phyloP scores from a whole-genome alignment of 2,113 vertebrate genomes.

The Scartelaos histophorus region DNA sequence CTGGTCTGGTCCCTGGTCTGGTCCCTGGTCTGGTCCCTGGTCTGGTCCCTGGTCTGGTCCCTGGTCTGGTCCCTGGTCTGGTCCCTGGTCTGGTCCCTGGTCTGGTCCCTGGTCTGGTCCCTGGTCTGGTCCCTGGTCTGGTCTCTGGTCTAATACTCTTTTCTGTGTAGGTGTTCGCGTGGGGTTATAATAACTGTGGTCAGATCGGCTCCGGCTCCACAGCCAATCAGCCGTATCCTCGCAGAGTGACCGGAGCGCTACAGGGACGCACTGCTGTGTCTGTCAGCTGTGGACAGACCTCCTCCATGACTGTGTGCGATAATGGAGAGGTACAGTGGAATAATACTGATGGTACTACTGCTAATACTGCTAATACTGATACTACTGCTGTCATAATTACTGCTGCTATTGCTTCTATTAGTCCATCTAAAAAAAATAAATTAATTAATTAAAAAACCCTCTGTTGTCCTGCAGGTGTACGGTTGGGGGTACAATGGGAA shows the following conservation, averaged over 20 bases:
- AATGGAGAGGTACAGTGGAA: constrained; percentile 85
- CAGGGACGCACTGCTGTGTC: constrained; percentile 82
- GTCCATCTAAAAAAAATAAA: too few relatives aligned
- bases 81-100: too few relatives aligned
- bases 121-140: too few relatives aligned
- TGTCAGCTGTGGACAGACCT: constrained; percentile 91
- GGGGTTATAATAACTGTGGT: constrained; percentile 96
- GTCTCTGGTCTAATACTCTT: not conserved
- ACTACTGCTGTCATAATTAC: too few relatives aligned
- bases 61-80: too few relatives aligned
- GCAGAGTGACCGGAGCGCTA: constrained; percentile 84
- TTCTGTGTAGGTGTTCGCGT: constrained; percentile 83
- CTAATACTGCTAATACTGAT: too few relatives aligned
- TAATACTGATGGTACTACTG: not conserved
- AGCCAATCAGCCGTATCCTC: constrained; percentile 89
- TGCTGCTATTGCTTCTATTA: too few relatives aligned
- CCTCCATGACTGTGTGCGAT: constrained; percentile 88
- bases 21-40: too few relatives aligned
- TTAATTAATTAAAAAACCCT: too few relatives aligned
- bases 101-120: too few relatives aligned
- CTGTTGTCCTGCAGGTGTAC: constrained; percentile 78
- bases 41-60: too few relatives aligned
- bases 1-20: too few relatives aligned
- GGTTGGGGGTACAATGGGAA: constrained; percentile 96
- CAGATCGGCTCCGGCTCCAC: constrained; percentile 95